Evolutionary conservation across 2,888 invertebrate genomes (phyloP).

Genomic region (Stramonita haemastoma): DNA sequence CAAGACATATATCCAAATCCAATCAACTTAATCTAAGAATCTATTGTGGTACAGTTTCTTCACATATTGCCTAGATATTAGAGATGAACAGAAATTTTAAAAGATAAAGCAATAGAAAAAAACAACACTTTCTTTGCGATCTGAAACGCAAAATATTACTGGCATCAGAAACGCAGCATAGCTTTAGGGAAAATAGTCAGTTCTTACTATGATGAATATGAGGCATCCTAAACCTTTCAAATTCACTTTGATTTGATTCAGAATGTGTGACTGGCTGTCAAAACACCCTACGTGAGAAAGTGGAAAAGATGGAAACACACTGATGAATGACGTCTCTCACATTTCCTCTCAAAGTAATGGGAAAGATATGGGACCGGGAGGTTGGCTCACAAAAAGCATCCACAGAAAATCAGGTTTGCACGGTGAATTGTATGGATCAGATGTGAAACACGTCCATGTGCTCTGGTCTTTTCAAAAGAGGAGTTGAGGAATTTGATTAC

Average conservation of each 20-base stretch:
- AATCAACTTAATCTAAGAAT: not conserved
- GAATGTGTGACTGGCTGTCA: slow-evolving; percentile 2
- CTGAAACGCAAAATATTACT: not conserved
- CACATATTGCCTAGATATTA: no score
- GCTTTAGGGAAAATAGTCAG: not conserved
- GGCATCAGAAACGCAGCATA: not conserved
- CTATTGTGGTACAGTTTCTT: no score
- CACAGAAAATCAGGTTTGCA: not conserved
- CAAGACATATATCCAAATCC: no score
- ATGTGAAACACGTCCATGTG: not conserved
- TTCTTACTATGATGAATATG: slow-evolving; percentile 21
- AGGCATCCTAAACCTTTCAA: slow-evolving; percentile 7
- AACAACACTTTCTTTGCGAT: not conserved
- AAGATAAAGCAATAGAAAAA: no score
- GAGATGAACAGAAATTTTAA: not conserved
- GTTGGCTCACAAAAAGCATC: not conserved
- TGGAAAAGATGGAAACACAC: not conserved
- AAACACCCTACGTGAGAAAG: not conserved
- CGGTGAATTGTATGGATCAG: not conserved
- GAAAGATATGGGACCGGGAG: not conserved
- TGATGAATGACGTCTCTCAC: slow-evolving; percentile 18
- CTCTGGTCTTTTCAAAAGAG: not conserved
- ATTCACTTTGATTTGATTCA: slow-evolving; percentile 33
- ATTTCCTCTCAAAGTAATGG: not conserved
- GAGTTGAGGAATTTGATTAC: not conserved